phyloP scores from a whole-genome alignment of 2,888 invertebrate genomes.

The Pherbina coryleti region DNA sequence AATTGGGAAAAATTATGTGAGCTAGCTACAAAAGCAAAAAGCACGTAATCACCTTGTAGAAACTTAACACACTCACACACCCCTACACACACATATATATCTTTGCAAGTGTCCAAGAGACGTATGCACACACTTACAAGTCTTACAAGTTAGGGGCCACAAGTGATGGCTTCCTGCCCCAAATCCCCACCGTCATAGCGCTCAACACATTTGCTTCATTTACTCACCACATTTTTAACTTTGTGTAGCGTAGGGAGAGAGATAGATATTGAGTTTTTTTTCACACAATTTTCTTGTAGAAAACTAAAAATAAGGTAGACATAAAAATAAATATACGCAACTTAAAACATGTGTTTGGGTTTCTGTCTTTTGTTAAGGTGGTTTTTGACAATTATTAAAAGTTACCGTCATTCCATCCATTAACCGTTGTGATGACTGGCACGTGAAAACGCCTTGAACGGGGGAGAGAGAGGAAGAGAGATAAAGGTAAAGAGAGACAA shows the following conservation, averaged over 20 bases:
- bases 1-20: background rate
- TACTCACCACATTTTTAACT: background rate
- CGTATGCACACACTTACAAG: background rate
- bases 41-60: slow-evolving; percentile 24
- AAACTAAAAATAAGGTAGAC: too few relatives aligned
- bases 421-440: too few relatives aligned
- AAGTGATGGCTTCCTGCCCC: background rate
- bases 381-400: too few relatives aligned
- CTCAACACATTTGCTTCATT: background rate
- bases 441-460: too few relatives aligned
- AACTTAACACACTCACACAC: background rate
- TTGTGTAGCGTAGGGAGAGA: background rate
- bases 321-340: too few relatives aligned
- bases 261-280: background rate
- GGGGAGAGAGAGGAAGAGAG: too few relatives aligned
- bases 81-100: background rate
- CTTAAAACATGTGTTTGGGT: too few relatives aligned
- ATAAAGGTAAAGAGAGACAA: too few relatives aligned
- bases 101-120: background rate
- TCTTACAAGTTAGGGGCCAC: background rate
- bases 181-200: background rate
- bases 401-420: too few relatives aligned
- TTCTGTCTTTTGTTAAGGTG: too few relatives aligned
- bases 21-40: slow-evolving; percentile 2
- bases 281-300: background rate